These are phyloP conservation scores for Amazonetta brasiliensis DNA, from an alignment of 2,797 vertebrate genomes.

Conservation along the genomic window DNA sequence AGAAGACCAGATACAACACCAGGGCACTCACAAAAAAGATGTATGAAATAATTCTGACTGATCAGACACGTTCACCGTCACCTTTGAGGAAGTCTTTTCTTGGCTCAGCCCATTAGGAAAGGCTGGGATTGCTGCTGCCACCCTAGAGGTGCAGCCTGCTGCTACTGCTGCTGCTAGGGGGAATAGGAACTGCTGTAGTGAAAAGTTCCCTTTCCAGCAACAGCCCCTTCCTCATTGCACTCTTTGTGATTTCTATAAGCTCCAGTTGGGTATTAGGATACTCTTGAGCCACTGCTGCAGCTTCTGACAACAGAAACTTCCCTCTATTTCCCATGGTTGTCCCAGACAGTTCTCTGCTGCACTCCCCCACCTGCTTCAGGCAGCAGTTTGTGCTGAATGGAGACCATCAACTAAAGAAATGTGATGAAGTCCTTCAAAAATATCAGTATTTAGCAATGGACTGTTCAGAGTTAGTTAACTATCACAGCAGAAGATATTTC, in stretches of 20 bases:
- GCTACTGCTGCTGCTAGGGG: not conserved
- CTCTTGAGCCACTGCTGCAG: not conserved
- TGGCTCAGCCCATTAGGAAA: not conserved
- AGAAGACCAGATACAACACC: not conserved
- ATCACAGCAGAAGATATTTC: not conserved
- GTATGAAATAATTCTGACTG: not conserved
- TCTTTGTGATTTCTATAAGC: not conserved
- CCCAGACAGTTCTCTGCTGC: not conserved
- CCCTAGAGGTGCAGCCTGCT: not conserved
- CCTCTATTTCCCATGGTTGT: not conserved
- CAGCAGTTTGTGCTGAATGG: not conserved
- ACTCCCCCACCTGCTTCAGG: not conserved
- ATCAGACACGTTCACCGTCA: not conserved
- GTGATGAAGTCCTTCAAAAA: not conserved
- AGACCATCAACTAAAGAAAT: not conserved
- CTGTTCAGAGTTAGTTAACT: not conserved
- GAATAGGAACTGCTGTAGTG: not conserved
- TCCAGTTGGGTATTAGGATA: not conserved
- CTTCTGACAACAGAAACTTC: not conserved
- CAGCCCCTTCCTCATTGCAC: not conserved
- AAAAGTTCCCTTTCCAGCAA: not conserved
- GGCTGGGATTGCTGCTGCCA: not conserved
- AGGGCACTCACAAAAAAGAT: not conserved
- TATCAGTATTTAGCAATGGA: not conserved
- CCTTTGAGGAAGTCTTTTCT: not conserved